phyloP scores from a whole-genome alignment of 2,113 vertebrate genomes.

The Bambusicola thoracicus region DNA sequence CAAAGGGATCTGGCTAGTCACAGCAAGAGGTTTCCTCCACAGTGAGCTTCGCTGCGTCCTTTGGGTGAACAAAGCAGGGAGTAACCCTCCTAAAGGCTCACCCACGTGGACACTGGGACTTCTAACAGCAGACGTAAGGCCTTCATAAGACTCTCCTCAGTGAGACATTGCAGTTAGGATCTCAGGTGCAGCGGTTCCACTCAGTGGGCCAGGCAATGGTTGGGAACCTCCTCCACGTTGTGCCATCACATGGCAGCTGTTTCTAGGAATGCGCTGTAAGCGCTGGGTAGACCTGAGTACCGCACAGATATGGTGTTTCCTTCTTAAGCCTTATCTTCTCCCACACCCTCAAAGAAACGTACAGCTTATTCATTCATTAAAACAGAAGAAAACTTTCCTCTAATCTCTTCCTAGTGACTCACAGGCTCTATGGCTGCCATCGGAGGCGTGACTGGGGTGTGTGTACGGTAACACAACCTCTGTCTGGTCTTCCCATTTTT shows the following conservation, averaged over 20 bases:
- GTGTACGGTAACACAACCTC: background rate
- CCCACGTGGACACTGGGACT: background rate
- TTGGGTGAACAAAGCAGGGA: background rate
- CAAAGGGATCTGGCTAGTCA: background rate
- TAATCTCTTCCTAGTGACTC: conserved; percentile 42
- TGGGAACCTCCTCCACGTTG: background rate
- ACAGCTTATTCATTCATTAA: conserved; percentile 59
- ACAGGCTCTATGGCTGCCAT: background rate
- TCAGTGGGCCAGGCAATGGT: background rate
- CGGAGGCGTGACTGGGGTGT: fast-evolving
- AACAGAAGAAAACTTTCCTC: conserved; percentile 52
- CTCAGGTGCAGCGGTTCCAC: background rate
- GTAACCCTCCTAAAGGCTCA: background rate
- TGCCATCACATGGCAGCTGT: background rate
- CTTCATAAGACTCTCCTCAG: background rate
- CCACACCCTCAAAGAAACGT: conserved; percentile 48
- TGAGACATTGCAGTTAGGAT: background rate
- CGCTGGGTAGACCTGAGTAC: background rate
- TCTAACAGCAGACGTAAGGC: background rate
- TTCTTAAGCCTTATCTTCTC: conserved; percentile 53
- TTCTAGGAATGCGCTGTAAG: conserved; percentile 14
- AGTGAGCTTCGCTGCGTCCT: background rate
- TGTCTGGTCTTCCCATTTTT: background rate
- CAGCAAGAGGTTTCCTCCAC: background rate
- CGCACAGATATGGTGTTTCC: conserved; percentile 22